phyloP scores from a whole-genome alignment of 2,113 vertebrate species.

The Xenus cinereus region DNA sequence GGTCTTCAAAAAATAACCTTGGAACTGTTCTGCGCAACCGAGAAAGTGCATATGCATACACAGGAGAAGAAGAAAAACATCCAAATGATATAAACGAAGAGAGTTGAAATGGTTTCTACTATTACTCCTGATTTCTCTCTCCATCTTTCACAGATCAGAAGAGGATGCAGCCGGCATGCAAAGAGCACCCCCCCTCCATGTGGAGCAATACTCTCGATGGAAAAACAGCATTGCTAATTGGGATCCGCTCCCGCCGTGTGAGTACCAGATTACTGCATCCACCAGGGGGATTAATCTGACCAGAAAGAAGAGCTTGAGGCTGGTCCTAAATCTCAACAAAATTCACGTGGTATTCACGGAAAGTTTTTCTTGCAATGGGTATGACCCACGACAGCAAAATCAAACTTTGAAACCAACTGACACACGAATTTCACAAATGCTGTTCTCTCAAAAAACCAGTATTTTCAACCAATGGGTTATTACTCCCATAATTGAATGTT shows the following conservation, averaged over 20 bases:
- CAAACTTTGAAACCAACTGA: background rate
- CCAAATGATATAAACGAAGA: background rate
- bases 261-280: background rate
- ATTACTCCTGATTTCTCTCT: background rate
- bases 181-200: background rate
- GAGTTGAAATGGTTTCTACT: background rate
- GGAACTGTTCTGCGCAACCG: background rate
- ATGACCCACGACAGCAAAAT: background rate
- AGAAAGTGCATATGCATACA: background rate
- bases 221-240: background rate
- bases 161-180: background rate
- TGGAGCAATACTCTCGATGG: background rate
- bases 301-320: background rate
- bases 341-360: rapidly evolving
- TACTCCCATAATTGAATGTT: background rate
- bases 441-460: background rate
- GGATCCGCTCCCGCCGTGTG: rapidly evolving
- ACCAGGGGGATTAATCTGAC: background rate
- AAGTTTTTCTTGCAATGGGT: background rate
- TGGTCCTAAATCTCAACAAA: background rate
- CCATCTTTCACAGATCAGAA: background rate
- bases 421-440: background rate
- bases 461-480: background rate
- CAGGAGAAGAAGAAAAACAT: background rate
- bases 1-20: background rate